Percentiles rank a stretch among this genome's conserved stretches.
Evolutionary conservation across 2,888 invertebrate genomes (phyloP).

Genomic region (Mythimna vitellina): DNA sequence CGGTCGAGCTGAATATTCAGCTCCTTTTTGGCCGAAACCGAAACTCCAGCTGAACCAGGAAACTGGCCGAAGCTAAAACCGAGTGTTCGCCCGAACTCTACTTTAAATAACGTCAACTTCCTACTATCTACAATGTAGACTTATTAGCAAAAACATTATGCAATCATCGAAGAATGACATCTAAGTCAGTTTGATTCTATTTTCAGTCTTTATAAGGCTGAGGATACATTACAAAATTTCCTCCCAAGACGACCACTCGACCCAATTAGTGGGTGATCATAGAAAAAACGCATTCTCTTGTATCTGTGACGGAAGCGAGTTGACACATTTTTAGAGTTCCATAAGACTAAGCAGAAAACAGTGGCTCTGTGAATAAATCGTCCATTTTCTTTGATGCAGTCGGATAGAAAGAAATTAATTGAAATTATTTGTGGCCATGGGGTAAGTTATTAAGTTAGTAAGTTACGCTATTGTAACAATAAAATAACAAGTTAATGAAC

Average conservation of each 20-base stretch:
- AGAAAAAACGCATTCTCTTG: slow-evolving; percentile 71
- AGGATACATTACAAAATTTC: slow-evolving; percentile 73
- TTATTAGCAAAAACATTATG: slow-evolving; percentile 8
- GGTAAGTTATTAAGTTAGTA: too few species aligned
- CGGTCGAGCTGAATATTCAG: too few species aligned
- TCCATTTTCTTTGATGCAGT: neutral
- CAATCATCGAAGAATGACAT: slow-evolving; percentile 25
- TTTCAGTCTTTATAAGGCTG: slow-evolving; percentile 63
- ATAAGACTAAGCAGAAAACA: slow-evolving; percentile 35
- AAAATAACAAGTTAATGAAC: neutral
- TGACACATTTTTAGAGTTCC: slow-evolving; percentile 70
- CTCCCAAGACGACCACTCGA: slow-evolving; percentile 67
- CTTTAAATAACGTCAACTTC: too few species aligned
- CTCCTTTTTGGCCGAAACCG: too few species aligned
- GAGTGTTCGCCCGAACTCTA: too few species aligned
- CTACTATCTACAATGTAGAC: neutral
- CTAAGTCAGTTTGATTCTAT: slow-evolving; percentile 50
- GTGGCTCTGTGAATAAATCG: neutral
- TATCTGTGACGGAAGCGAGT: slow-evolving; percentile 77
- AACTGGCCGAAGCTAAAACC: too few species aligned
- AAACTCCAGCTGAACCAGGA: too few species aligned
- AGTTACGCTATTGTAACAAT: too few species aligned
- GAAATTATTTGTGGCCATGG: too few species aligned
- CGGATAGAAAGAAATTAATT: neutral
- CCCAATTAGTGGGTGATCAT: slow-evolving; percentile 66